phyloP scores from a whole-genome alignment of 2,888 invertebrate genomes.

The Iphiclides podalirius region DNA sequence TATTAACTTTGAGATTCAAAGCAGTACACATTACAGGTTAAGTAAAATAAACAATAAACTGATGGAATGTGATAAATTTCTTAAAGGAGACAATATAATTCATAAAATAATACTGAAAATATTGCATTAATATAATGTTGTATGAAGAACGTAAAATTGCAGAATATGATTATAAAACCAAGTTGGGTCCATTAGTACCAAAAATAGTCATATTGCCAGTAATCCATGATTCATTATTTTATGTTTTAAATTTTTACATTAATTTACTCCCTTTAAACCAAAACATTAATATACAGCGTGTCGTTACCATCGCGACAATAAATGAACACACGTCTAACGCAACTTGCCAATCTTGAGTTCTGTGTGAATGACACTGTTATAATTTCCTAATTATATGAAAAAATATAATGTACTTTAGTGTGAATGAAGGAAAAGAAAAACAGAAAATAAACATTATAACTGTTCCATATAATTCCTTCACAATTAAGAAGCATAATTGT shows the following conservation, averaged over 20 bases:
- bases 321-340: no score
- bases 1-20: constrained; percentile 13
- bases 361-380: no score
- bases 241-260: background rate
- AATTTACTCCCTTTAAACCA: background rate
- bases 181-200: background rate
- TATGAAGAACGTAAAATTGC: background rate
- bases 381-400: no score
- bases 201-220: background rate
- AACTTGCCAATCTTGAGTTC: no score
- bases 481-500: no score
- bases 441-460: no score
- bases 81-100: background rate
- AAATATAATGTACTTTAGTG: no score
- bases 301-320: no score
- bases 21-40: background rate
- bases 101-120: background rate
- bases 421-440: no score
- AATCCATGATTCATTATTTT: background rate
- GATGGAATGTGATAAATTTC: constrained; percentile 11
- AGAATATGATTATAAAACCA: background rate
- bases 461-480: no score
- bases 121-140: background rate
- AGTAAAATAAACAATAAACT: background rate
- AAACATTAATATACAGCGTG: no score